Conservation (phyloP, 2,888 invertebrate species). For the Petrolisthes cinctipes region DNA sequence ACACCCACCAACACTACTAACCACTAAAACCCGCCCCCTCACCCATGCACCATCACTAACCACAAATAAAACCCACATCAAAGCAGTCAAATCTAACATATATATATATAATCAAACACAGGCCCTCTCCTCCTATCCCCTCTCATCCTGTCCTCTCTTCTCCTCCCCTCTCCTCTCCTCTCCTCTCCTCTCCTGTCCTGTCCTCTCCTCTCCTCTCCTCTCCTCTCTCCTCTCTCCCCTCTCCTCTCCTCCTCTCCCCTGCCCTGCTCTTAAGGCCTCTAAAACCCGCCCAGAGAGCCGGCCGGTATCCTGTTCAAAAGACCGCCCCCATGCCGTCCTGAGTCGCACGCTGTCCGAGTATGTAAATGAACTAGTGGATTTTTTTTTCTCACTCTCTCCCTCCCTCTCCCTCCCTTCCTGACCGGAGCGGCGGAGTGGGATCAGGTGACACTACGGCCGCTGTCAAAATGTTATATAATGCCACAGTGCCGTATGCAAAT, state of each 20-base stretch:
- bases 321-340: constrained; percentile 16
- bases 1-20: too few relatives aligned
- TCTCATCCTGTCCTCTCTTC: background rate
- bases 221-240: background rate
- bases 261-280: background rate
- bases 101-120: background rate
- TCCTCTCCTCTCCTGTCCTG: background rate
- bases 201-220: background rate
- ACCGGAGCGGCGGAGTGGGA: constrained; percentile 24
- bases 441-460: constrained; percentile 47
- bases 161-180: background rate
- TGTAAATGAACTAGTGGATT: constrained; percentile 45
- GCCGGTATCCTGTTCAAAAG: constrained; percentile 14
- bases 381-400: background rate
- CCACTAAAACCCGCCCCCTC: too few relatives aligned
- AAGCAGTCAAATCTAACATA: background rate
- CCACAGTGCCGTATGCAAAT: constrained; percentile 55
- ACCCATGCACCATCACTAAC: background rate
- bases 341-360: constrained; percentile 42
- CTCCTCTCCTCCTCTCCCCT: background rate
- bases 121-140: background rate
- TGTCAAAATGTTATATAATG: constrained; percentile 60
- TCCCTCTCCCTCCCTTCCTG: background rate
- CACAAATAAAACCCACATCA: background rate
- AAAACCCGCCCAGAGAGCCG: background rate